phyloP scores from a whole-genome alignment of 2,113 vertebrate species.

The Pogonocichla stellata region DNA sequence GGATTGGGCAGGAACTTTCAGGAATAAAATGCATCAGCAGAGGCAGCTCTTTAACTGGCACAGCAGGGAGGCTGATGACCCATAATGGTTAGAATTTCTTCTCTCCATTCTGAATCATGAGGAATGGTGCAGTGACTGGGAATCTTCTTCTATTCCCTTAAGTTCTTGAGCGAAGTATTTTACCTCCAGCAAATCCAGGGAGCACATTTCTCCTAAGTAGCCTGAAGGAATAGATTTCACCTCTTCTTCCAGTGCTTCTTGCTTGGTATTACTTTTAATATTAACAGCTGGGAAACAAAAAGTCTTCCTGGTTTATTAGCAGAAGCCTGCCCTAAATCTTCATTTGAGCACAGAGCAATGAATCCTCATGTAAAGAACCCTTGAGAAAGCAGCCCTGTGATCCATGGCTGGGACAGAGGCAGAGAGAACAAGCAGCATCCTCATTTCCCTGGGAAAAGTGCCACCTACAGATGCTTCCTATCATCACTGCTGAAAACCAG shows the following conservation, averaged over 20 bases:
- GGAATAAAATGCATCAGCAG: not conserved
- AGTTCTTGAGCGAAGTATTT: not conserved
- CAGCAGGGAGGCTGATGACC: not conserved
- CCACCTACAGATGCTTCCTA: not conserved
- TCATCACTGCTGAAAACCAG: not conserved
- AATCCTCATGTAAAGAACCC: not conserved
- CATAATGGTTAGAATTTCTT: not conserved
- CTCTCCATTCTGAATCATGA: not conserved
- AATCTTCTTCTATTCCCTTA: not conserved
- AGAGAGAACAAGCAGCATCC: not conserved
- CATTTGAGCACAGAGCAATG: not conserved
- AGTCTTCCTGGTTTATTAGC: not conserved
- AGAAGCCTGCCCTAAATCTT: not conserved
- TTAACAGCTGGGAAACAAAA: not conserved
- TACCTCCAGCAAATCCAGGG: not conserved
- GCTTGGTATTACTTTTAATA: not conserved
- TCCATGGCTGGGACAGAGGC: not conserved
- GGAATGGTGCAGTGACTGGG: not conserved
- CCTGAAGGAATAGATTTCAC: not conserved
- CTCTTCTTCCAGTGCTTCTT: not conserved
- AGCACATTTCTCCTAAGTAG: not conserved
- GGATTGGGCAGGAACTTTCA: not conserved
- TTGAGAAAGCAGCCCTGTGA: not conserved
- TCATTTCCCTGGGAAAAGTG: not conserved
- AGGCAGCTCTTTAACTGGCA: not conserved